phyloP scores from a whole-genome alignment of 1,140 invertebrate genomes.

The Papilio machaon region DNA sequence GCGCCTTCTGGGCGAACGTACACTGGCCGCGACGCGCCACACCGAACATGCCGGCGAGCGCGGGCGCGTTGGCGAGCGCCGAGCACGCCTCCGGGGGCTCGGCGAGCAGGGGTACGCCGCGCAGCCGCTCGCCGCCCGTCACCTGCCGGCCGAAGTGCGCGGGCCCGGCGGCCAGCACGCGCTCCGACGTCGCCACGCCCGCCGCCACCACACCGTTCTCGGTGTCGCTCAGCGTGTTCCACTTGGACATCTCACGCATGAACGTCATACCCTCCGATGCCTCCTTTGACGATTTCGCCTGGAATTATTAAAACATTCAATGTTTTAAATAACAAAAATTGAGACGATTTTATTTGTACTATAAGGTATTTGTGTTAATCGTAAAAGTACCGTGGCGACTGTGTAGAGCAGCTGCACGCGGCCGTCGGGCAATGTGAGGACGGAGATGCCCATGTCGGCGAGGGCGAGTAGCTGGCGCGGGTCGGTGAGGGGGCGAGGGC shows the following conservation, averaged over 20 bases:
- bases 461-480: constrained; percentile 94
- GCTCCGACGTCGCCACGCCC: constrained; percentile 68
- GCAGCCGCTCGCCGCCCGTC: constrained; percentile 82
- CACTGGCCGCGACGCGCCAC: constrained; percentile 95
- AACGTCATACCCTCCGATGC: constrained; percentile 96
- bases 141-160: constrained; percentile 95
- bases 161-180: constrained; percentile 89
- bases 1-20: constrained; percentile 97
- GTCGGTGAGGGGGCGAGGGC: constrained; percentile 92
- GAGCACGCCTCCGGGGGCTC: constrained; percentile 84
- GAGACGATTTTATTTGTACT: background rate
- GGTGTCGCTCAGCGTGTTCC: constrained; percentile 85
- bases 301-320: constrained; percentile 49
- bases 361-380: constrained; percentile 39
- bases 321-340: background rate
- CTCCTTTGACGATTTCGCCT: constrained; percentile 93
- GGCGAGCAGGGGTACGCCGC: constrained; percentile 85
- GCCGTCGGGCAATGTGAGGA: constrained; percentile 94
- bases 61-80: constrained; percentile 84
- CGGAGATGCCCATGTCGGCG: constrained; percentile 96
- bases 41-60: constrained; percentile 89
- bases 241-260: constrained; percentile 98
- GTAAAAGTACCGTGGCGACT: constrained; percentile 87
- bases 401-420: constrained; percentile 95
- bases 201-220: constrained; percentile 70